phyloP scores from a whole-genome alignment of 1,140 invertebrate genomes.

The Lysiphlebus fabarum region DNA sequence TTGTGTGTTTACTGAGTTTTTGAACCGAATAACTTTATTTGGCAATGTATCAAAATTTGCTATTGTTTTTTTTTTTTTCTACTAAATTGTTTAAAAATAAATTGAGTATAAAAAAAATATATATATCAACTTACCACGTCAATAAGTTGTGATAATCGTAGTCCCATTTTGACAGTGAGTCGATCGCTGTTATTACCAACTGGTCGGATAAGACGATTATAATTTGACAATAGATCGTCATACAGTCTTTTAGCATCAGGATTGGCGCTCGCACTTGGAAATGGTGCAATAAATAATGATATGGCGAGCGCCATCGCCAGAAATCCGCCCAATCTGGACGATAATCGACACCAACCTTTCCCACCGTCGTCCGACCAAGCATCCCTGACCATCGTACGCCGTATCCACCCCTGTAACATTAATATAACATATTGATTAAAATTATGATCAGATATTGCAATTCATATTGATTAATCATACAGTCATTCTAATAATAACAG shows the following conservation, averaged over 20 bases:
- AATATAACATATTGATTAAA: conserved; percentile 26
- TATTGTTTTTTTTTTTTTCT: background rate
- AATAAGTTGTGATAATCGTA: conserved; percentile 94
- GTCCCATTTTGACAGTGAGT: conserved; percentile 93
- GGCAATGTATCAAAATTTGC: background rate
- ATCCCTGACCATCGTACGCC: conserved; percentile 71
- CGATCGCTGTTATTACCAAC: conserved; percentile 95
- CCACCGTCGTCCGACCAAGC: conserved; percentile 54
- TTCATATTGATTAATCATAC: background rate
- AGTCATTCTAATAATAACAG: too few species aligned
- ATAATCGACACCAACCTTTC: conserved; percentile 66
- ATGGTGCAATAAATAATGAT: conserved; percentile 56
- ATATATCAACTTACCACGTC: conserved; percentile 91
- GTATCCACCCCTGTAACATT: conserved; percentile 69
- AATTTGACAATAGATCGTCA: conserved; percentile 92
- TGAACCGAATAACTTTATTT: too few species aligned
- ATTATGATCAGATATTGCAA: background rate
- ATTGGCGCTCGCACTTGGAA: conserved; percentile 63
- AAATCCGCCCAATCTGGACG: conserved; percentile 59
- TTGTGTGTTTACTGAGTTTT: too few species aligned
- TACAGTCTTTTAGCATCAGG: conserved; percentile 91
- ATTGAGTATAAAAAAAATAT: background rate
- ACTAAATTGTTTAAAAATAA: background rate
- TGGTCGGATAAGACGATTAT: conserved; percentile 95
- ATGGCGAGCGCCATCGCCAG: conserved; percentile 61